Base-by-base conservation (phyloP, 2,113 vertebrate species). In the Carassius auratus region DNA sequence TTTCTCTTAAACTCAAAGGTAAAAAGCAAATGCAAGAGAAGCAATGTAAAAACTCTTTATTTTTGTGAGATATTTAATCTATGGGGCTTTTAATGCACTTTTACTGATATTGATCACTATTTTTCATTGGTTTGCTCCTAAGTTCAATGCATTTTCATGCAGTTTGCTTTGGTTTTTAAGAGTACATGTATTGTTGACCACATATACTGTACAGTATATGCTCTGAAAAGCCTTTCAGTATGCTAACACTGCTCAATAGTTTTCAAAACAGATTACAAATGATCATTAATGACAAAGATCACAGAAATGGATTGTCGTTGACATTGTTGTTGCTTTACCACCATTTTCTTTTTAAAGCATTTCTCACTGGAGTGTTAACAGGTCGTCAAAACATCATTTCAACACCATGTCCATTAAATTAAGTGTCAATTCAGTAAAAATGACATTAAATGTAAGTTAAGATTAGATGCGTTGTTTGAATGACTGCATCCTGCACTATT, bases 71-170 rank as follows among this genome's bases (percentile, higher is more conserved):
- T 92, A 84, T 91, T 89, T 90, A 91, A 92, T 88, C 89, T 89
- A 92, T 88, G 92, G 91, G 90, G 90, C 89, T 91, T 86, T 88
- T 90, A 86, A 93, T 93, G 92, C 93, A 94, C 93, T 94, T 85
- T 61, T 55, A 62, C 50, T 68, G 26, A 38, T 77, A 33, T 17
- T 64, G 23, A 75, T 48, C 48, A 81, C 26, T 66, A 64, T 55
- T 81, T 45, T 64, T 84, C 17, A 23, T 83, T 0, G 5, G 23
- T 71, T 79, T 73, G 8, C 45, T 79, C 50, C 19, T 3, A 8
- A 5, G 10, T 74, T 14, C 57, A 55, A 52, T 21, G 17, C 26
- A 55, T 69, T 79, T 75, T 57, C 62, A 71, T 66, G 78, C 5
- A 45, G 45, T 77, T 48, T 84, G 26, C 14, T 17, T 48, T 17